These are phyloP conservation scores for Bursaphelenchus okinawaensis DNA, from an alignment of 2,888 invertebrate species.

Conservation along the genomic window DNA sequence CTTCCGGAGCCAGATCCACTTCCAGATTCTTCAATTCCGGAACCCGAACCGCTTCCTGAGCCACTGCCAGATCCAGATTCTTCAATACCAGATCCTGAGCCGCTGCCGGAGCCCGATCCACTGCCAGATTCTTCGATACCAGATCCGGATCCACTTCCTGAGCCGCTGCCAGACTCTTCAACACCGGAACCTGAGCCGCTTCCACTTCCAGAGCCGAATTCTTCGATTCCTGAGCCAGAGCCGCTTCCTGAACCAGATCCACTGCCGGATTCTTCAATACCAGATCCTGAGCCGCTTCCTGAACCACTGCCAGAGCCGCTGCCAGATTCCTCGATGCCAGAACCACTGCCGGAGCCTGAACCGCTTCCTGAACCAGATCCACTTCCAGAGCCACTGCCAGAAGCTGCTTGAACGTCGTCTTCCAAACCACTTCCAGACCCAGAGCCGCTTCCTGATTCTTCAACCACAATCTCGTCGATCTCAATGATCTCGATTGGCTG, in stretches of 20 bases:
- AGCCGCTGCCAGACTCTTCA: neutral
- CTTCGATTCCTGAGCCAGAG: neutral
- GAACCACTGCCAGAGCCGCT: neutral
- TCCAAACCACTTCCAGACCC: neutral
- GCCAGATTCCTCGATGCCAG: neutral
- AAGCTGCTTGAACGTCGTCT: neutral
- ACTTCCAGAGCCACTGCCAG: neutral
- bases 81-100: no score
- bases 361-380: neutral
- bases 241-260: neutral
- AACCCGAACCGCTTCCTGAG: neutral
- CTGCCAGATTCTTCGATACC: neutral
- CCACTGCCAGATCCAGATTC: neutral
- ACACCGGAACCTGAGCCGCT: neutral
- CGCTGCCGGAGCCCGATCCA: neutral
- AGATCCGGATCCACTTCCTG: neutral
- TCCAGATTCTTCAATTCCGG: neutral
- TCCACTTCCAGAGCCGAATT: neutral
- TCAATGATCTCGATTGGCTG: neutral
- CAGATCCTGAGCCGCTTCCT: neutral
- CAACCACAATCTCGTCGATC: neutral
- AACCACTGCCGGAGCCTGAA: neutral
- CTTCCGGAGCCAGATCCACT: neutral
- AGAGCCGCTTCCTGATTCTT: neutral
- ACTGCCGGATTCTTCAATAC: neutral